Conservation (phyloP, 2,797 vertebrate genomes). For the Tachyglossus aculeatus region DNA sequence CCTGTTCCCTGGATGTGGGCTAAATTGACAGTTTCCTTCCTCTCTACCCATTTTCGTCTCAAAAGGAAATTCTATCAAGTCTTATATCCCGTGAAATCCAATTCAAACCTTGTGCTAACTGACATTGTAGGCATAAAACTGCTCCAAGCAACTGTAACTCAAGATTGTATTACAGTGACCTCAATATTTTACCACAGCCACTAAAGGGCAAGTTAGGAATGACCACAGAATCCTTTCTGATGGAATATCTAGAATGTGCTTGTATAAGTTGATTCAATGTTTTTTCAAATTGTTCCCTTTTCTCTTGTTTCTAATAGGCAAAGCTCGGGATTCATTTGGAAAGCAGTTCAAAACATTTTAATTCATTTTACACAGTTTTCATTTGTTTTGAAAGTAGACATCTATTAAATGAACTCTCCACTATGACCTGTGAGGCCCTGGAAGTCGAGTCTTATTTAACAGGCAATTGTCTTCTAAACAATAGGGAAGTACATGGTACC, state of each 20-base stretch:
- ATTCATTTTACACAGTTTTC: conserved; percentile 64
- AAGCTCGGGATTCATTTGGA: conserved; percentile 28
- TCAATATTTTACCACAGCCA: not conserved
- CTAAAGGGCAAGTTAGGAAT: conserved; percentile 2
- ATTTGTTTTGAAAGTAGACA: conserved; percentile 66
- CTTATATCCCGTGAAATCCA: too few relatives aligned
- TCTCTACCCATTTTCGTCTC: too few relatives aligned
- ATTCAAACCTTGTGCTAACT: too few relatives aligned
- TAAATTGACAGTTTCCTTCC: too few relatives aligned
- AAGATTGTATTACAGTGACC: not conserved
- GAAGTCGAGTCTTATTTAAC: conserved; percentile 55
- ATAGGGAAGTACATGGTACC: conserved; percentile 60
- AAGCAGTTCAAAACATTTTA: conserved; percentile 51
- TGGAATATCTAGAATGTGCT: conserved; percentile 17
- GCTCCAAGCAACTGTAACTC: not conserved
- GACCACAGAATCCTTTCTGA: conserved; percentile 7
- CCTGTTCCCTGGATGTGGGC: too few relatives aligned
- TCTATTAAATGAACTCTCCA: conserved; percentile 42
- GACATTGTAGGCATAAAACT: conserved; percentile 7
- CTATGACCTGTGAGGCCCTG: conserved; percentile 49
- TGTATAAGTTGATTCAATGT: not conserved
- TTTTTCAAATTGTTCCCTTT: conserved; percentile 37
- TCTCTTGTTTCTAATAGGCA: conserved; percentile 26
- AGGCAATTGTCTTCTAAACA: conserved; percentile 62
- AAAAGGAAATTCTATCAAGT: too few relatives aligned